Base-by-base conservation (phyloP, 2,888 invertebrate genomes). In the Drosophila neutralis region DNA sequence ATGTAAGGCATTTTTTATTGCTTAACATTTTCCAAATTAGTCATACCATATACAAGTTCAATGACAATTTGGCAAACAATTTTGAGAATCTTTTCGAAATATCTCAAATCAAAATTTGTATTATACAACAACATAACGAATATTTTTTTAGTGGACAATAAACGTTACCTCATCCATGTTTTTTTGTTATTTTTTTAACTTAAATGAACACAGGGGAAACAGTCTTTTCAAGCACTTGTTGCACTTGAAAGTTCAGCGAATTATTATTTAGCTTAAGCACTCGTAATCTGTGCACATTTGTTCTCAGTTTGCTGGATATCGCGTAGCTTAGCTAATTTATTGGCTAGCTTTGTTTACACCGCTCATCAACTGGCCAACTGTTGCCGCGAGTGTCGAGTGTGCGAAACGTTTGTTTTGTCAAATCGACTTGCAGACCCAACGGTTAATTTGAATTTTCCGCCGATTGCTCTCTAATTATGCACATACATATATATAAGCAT, bases 151-250 rank as follows among this genome's bases (percentile, higher is more conserved):
- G 4, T 0, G 7, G 18, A 24, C 4, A 40, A 36, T 11, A 7
- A 29, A 5, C 18, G n/a, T 82, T 89, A 87, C 87, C 87, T 87
- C 89, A 76, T 85, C 85, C 73, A 73, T 70, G 61, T 24, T 67
- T 2, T 1, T 3, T 45, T 24, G 0, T 31, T 24, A 7, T 4
- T 15, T 27, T 57, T 65, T 62, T 54, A 36, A 63, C 51, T 56
- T 51, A 53, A 53, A 61, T 67, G 78, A 76, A 82, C 85, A 85
- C 83, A 79, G 56, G 56, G 33, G 18, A 42, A 48, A 57, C 61
- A 74, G 69, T 69, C 56, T 58, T 53, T 58, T 13, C 33, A 51
- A 57, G 40, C 69, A 69, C 60, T 69, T 35, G 60, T 13, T 36
- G 33, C 52, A 63, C 60, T 35, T 21, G 4, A 3, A 8, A 13